Evolutionary conservation across 2,888 invertebrate species (phyloP).

Genomic region (Gymnocheta viridis): DNA sequence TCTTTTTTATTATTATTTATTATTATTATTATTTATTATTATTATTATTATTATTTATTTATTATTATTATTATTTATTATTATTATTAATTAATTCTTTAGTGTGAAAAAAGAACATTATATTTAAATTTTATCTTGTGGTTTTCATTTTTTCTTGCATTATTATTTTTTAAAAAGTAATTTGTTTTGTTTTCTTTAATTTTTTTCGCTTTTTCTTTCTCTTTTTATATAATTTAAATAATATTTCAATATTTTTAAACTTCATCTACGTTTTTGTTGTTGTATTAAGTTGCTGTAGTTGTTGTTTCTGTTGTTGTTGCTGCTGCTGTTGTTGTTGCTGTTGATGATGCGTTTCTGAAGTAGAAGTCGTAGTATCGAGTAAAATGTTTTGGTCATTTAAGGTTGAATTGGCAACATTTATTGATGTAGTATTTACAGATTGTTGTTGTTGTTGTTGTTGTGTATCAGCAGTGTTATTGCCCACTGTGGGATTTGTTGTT

Average conservation of each 20-base stretch:
- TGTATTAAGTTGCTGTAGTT: constrained; percentile 70
- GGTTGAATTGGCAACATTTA: constrained; percentile 64
- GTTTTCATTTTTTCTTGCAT: constrained; percentile 33
- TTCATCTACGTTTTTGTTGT: constrained; percentile 73
- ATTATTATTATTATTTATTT: constrained; percentile 52
- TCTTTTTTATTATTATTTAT: no score
- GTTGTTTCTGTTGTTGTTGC: constrained; percentile 69
- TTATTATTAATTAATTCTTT: constrained; percentile 64
- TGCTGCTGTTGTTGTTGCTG: constrained; percentile 62
- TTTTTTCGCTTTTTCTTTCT: constrained; percentile 56
- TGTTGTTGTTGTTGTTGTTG: constrained; percentile 61
- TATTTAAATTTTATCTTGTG: constrained; percentile 38
- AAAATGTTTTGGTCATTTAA: constrained; percentile 66
- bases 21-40: background rate
- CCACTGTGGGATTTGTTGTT: constrained; percentile 55
- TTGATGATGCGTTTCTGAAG: constrained; percentile 68
- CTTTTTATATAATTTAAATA: constrained; percentile 66
- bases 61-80: background rate
- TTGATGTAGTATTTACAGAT: constrained; percentile 67
- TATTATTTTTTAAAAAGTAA: constrained; percentile 61
- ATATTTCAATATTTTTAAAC: constrained; percentile 71
- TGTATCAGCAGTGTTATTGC: constrained; percentile 57
- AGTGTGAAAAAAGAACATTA: constrained; percentile 69
- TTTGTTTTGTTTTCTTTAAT: constrained; percentile 47
- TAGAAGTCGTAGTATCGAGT: constrained; percentile 65